Percentiles rank a stretch among this genome's conserved stretches.
These are phyloP conservation scores for Dolichomitus sp. DNA, from an alignment of 2,888 invertebrate genomes.

Conservation along the genomic window DNA sequence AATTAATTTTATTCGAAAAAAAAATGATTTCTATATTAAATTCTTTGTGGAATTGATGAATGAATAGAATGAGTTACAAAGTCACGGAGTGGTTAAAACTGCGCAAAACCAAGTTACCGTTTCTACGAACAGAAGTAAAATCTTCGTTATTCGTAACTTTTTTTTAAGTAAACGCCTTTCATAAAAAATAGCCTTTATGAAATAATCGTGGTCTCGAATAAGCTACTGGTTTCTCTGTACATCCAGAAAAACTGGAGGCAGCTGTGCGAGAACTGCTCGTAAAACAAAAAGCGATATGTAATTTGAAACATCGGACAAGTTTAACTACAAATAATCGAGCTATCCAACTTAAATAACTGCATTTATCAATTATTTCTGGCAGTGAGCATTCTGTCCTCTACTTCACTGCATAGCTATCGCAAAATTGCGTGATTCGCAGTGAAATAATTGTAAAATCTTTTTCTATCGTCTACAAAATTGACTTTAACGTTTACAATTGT, in stretches of 20 bases:
- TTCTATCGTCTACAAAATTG: constrained; percentile 50
- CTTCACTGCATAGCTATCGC: constrained; percentile 36
- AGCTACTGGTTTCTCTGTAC: constrained; percentile 16
- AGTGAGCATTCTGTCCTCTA: constrained; percentile 21
- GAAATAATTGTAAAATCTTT: constrained; percentile 46
- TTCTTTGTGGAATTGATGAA: no score
- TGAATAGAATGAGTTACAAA: no score
- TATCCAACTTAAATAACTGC: constrained; percentile 18
- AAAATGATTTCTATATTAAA: no score
- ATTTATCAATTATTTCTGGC: constrained; percentile 5
- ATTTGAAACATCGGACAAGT: background rate
- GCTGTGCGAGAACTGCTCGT: background rate
- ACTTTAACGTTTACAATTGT: constrained; percentile 32
- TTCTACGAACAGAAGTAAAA: constrained; percentile 44
- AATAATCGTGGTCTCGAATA: constrained; percentile 41
- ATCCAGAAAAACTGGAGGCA: constrained; percentile 10
- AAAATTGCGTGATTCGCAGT: constrained; percentile 59
- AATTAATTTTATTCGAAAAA: no score
- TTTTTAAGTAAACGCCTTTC: constrained; percentile 35
- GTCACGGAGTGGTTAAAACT: no score
- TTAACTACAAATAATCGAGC: constrained; percentile 25
- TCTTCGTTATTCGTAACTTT: constrained; percentile 34
- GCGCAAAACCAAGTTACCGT: constrained; percentile 54
- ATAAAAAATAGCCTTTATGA: constrained; percentile 31
- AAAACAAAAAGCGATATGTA: background rate